phyloP scores from a whole-genome alignment of 2,888 invertebrate species.

The Prenolepis imparis region DNA sequence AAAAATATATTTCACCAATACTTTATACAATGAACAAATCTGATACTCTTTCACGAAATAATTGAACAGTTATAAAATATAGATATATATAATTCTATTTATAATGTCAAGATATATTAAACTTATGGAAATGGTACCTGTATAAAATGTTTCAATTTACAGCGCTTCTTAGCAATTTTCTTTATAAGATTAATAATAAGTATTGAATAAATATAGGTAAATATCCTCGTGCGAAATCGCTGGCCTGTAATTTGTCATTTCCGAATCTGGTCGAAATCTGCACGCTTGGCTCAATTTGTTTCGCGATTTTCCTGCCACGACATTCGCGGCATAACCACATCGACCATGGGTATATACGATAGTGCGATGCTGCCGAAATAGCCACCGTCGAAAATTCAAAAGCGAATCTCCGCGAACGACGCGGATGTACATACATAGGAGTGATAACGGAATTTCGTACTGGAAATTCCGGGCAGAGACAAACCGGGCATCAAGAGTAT shows the following conservation, averaged over 20 bases:
- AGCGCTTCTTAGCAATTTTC: background rate
- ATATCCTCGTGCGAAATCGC: background rate
- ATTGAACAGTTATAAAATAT: background rate
- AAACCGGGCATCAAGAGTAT: conserved; percentile 81
- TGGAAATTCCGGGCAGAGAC: conserved; percentile 77
- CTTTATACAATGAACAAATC: background rate
- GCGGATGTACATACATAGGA: conserved; percentile 48
- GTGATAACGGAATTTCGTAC: conserved; percentile 74
- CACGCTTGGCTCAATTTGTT: background rate
- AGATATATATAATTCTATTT: background rate
- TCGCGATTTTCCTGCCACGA: conserved; percentile 11
- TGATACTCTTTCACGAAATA: background rate
- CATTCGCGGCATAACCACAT: conserved; percentile 33
- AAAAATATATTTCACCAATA: conserved; percentile 5
- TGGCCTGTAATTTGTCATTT: background rate
- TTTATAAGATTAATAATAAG: background rate
- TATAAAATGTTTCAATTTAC: background rate
- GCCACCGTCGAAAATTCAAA: conserved; percentile 65
- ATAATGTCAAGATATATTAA: background rate
- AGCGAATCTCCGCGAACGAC: conserved; percentile 67
- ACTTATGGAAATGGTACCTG: background rate
- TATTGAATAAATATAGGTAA: background rate
- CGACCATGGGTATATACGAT: conserved; percentile 16
- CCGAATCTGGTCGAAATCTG: background rate
- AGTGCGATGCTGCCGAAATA: conserved; percentile 34